phyloP scores from a whole-genome alignment of 2,797 vertebrate genomes.

The Enteromius thamalakanensis region DNA sequence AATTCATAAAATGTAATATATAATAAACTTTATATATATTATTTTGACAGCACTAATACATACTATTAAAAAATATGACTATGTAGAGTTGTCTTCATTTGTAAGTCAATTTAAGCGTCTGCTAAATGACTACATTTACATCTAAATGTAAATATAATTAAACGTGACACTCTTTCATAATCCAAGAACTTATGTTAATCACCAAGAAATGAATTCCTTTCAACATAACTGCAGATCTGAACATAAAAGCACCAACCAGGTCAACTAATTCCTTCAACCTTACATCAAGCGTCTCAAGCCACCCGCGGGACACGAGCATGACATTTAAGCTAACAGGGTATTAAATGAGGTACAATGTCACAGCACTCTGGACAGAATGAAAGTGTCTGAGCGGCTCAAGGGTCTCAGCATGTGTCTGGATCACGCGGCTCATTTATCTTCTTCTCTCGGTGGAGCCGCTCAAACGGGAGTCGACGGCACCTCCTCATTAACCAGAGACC shows the following conservation, averaged over 20 bases:
- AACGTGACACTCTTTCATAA: background rate
- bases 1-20: background rate
- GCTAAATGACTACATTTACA: too few species aligned
- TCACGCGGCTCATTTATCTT: slow-evolving; percentile 61
- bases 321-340: slow-evolving; percentile 25
- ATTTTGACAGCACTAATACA: too few species aligned
- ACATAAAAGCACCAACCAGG: background rate
- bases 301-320: background rate
- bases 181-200: background rate
- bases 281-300: background rate
- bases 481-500: slow-evolving; percentile 14
- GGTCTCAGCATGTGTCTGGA: slow-evolving; percentile 61
- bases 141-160: background rate
- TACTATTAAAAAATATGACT: too few species aligned
- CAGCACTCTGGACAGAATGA: slow-evolving; percentile 45
- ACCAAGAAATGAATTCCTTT: background rate
- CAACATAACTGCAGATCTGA: background rate
- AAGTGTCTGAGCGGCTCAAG: slow-evolving; percentile 67
- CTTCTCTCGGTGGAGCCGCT: slow-evolving; percentile 5
- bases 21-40: background rate
- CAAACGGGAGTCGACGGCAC: slow-evolving; percentile 1
- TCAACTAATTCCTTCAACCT: background rate
- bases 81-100: too few species aligned
- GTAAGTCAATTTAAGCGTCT: too few species aligned
- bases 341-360: slow-evolving; percentile 46